Percentiles rank a stretch among this genome's conserved stretches.
These are phyloP conservation scores for Eupithecia insigniata DNA, from an alignment of 2,888 invertebrate genomes.

Conservation along the genomic window DNA sequence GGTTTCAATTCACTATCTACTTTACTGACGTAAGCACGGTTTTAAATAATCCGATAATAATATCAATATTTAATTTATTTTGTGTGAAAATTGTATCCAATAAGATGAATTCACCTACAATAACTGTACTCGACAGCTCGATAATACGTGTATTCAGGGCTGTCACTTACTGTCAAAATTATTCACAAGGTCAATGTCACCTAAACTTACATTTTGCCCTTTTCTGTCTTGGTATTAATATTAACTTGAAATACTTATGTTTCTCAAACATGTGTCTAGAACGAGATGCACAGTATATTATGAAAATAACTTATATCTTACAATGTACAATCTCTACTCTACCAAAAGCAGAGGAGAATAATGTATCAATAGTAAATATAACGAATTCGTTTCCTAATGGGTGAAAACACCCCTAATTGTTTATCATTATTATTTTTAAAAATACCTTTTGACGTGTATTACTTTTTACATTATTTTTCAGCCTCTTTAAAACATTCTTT, in stretches of 20 bases:
- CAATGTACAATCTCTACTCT: too few species aligned
- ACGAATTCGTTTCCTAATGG: too few species aligned
- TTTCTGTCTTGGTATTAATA: background rate
- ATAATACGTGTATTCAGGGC: constrained; percentile 52
- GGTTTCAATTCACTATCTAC: background rate
- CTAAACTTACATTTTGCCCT: background rate
- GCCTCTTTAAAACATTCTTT: background rate
- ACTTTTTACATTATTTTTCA: background rate
- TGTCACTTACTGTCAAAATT: constrained; percentile 43
- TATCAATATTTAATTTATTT: constrained; percentile 9
- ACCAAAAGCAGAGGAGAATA: too few species aligned
- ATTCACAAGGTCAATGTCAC: background rate
- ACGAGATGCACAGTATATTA: background rate
- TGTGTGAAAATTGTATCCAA: constrained; percentile 50
- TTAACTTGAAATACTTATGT: background rate
- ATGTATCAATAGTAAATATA: too few species aligned
- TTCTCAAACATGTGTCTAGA: background rate
- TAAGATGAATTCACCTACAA: constrained; percentile 51
- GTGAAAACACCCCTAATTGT: too few species aligned
- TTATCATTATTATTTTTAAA: too few species aligned
- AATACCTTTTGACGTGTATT: too few species aligned
- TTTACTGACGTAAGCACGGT: background rate
- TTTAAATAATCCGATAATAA: background rate
- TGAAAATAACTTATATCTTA: background rate
- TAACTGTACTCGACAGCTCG: constrained; percentile 52